phyloP scores from a whole-genome alignment of 2,113 vertebrate genomes.

The Cephalopholis sonnerati region DNA sequence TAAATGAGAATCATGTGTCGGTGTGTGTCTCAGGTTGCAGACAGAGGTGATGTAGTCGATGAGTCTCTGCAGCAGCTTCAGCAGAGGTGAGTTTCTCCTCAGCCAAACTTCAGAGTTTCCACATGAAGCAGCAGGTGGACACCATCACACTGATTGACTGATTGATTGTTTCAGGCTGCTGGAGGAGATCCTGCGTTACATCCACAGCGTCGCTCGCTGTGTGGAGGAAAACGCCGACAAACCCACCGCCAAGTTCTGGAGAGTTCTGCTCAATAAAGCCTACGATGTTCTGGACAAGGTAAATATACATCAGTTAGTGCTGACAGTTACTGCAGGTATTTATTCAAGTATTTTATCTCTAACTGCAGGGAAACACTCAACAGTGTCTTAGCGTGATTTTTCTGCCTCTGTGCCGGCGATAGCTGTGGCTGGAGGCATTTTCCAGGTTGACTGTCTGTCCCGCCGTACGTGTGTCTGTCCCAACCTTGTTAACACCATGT shows the following conservation, averaged over 20 bases:
- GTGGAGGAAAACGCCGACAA: conserved; percentile 90
- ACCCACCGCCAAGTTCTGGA: conserved; percentile 94
- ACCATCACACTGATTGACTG: neutral
- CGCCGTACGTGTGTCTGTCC: too few relatives aligned
- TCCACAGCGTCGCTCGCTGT: conserved; percentile 89
- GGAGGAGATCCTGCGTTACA: conserved; percentile 91
- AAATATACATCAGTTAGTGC: neutral
- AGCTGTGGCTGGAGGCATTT: too few relatives aligned
- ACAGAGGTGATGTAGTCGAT: conserved; percentile 22
- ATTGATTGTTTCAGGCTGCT: conserved; percentile 84
- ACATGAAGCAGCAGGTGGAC: neutral
- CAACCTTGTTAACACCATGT: too few relatives aligned
- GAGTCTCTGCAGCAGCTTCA: conserved; percentile 78
- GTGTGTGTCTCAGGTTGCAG: conserved; percentile 71
- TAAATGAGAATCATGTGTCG: neutral
- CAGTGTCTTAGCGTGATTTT: too few relatives aligned
- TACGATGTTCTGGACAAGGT: conserved; percentile 95
- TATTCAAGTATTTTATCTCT: too few relatives aligned
- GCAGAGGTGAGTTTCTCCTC: conserved; percentile 78
- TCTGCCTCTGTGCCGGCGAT: too few relatives aligned
- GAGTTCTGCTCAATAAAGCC: conserved; percentile 92
- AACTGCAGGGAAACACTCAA: too few relatives aligned
- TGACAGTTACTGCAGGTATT: too few relatives aligned
- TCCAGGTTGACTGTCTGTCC: too few relatives aligned
- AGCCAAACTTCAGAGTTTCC: too few relatives aligned